Conservation (phyloP, 2,888 invertebrate genomes). For the Lobophora halterata region DNA sequence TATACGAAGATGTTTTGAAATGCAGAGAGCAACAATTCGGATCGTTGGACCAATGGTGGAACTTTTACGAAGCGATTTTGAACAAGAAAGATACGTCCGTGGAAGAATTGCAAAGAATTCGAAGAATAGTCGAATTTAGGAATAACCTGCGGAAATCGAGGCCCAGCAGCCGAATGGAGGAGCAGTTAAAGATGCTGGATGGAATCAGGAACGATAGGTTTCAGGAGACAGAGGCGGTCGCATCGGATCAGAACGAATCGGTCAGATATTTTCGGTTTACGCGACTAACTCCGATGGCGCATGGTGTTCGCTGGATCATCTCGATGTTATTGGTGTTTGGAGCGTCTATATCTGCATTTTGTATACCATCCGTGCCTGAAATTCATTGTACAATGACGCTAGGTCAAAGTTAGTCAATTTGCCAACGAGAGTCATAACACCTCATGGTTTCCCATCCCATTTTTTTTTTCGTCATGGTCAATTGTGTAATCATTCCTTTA, state of each 20-base stretch:
- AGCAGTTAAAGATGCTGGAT: slow-evolving; percentile 63
- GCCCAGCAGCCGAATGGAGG: slow-evolving; percentile 64
- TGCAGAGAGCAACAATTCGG: slow-evolving; percentile 72
- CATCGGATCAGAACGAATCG: slow-evolving; percentile 59
- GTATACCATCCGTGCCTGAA: too few relatives aligned
- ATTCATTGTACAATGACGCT: too few relatives aligned
- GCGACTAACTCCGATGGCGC: slow-evolving; percentile 30
- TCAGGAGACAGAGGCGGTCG: slow-evolving; percentile 58
- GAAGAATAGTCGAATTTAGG: slow-evolving; percentile 50
- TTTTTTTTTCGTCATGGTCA: too few relatives aligned
- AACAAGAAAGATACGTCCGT: slow-evolving; percentile 52
- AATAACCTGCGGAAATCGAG: slow-evolving; percentile 45
- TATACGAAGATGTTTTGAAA: slow-evolving; percentile 70
- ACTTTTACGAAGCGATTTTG: slow-evolving; percentile 64
- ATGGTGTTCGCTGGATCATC: slow-evolving; percentile 31
- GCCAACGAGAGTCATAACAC: too few relatives aligned
- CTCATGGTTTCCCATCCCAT: too few relatives aligned
- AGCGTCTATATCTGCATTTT: slow-evolving; percentile 3
- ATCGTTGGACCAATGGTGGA: slow-evolving; percentile 75
- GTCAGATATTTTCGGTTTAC: slow-evolving; percentile 55
- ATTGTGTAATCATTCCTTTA: too few relatives aligned
- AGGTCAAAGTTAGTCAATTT: too few relatives aligned
- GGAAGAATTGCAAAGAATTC: slow-evolving; percentile 53
- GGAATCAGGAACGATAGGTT: slow-evolving; percentile 62
- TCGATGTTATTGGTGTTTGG: slow-evolving; percentile 8